Conservation (phyloP, 2,888 invertebrate species). For the Conchocele bisecta region DNA sequence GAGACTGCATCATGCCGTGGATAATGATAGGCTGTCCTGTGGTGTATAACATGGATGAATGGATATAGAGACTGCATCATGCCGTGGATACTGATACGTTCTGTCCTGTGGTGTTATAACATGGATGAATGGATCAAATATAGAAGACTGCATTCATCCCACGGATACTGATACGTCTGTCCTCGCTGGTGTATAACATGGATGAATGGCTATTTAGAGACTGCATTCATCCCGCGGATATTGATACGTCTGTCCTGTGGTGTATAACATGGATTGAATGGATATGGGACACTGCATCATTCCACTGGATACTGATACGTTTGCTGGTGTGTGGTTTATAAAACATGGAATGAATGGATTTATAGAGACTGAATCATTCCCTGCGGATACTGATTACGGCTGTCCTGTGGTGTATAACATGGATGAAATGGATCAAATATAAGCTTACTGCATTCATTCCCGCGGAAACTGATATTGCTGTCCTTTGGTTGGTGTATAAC, state of each 20-base stretch:
- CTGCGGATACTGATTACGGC: too few relatives aligned
- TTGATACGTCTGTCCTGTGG: constrained; percentile 71
- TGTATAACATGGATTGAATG: too few relatives aligned
- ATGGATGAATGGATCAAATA: too few relatives aligned
- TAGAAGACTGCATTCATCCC: constrained; percentile 68
- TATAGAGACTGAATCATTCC: too few relatives aligned
- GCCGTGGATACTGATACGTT: constrained; percentile 68
- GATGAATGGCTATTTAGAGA: too few relatives aligned
- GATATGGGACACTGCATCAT: constrained; percentile 69
- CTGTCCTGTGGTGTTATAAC: constrained; percentile 69
- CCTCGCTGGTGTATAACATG: constrained; percentile 67
- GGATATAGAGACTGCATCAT: constrained; percentile 72
- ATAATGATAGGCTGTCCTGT: constrained; percentile 74
- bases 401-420: too few relatives aligned
- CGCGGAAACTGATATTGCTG: too few relatives aligned
- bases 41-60: not conserved
- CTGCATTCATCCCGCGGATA: constrained; percentile 70
- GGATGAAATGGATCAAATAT: too few relatives aligned
- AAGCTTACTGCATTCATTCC: too few relatives aligned
- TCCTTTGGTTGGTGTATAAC: too few relatives aligned
- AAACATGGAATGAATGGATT: too few relatives aligned
- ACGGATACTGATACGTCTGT: constrained; percentile 71
- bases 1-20: constrained; percentile 68
- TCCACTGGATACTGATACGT: constrained; percentile 67
- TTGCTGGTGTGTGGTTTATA: too few relatives aligned